Evolutionary conservation across 2,113 vertebrate species (phyloP), one percentile per base, ranked within the genome.

Genomic region (Condylura cristata): DNA sequence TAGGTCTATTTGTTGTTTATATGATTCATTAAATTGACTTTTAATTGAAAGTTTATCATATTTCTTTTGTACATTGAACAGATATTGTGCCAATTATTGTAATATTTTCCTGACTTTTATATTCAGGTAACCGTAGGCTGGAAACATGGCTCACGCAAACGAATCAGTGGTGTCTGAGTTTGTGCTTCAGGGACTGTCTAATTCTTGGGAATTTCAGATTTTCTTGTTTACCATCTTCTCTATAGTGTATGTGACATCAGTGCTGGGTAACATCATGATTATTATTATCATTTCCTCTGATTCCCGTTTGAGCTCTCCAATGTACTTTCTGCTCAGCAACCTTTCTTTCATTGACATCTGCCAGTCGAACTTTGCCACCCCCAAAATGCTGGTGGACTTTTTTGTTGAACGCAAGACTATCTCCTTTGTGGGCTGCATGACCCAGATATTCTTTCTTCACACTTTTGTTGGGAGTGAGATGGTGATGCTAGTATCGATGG

Each of bases 311-410:
- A 93, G 94, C 28, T 96, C 96, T 32, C 95, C 97, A 8, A 97
- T 98, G 97, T 98, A 97, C 53, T 96, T 97, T 39, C 76, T 98
- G 41, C 91, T 98, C 12, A 72, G 94, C 53, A 96, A 97, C 37
- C 95, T 98, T 34, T 97, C 97, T 30, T 92, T 98, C 58, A 86
- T 97, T 39, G 96, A 98, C 34, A 96, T 98, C 39, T 97, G 97
- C 56, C 97, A 97, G 0, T 97, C 96, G 63, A 96, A 96, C 17
- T 95, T 97, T 91, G 97, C 98, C 18, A 97, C 97, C 6, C 97
- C 98, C 9, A 98, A 98, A 90, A 98, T 97, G 95, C 94, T 98
- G n/a, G 28, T 71, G 18, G 96, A 97, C 75, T 97, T 97, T 63
- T 96, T 97, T 82, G 87, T 92, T 20, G 95, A 94, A 4, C 79